These are phyloP conservation scores for Stenodema calcarata DNA, from an alignment of 2,888 invertebrate genomes.

Conservation along the genomic window DNA sequence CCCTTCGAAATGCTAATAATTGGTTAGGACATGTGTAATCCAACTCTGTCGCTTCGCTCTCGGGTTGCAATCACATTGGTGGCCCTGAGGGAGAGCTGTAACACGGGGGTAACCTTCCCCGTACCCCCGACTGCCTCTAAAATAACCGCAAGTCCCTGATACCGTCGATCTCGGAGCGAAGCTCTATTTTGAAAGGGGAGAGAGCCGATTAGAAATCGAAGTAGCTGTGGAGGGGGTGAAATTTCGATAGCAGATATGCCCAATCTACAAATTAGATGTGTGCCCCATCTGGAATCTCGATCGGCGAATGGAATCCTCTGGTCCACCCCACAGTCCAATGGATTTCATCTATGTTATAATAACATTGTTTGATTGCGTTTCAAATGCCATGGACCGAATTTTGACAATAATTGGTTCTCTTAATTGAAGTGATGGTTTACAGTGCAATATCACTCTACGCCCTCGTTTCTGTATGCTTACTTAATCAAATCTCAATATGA, in stretches of 20 bases:
- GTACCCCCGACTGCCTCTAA: not conserved
- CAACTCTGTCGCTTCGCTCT: slow-evolving; percentile 24
- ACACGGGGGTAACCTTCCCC: not conserved
- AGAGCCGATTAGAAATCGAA: not conserved
- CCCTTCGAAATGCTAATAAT: slow-evolving; percentile 36
- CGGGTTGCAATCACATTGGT: slow-evolving; percentile 46
- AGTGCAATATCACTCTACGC: no score
- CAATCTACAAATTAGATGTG: not conserved
- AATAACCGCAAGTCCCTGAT: not conserved
- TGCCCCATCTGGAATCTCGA: not conserved
- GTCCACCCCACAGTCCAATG: not conserved
- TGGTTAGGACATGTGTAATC: slow-evolving; percentile 47
- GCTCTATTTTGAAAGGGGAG: not conserved
- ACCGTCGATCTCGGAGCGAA: not conserved
- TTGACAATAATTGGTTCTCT: not conserved
- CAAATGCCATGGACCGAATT: not conserved
- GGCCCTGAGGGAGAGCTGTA: slow-evolving; percentile 18
- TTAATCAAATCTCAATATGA: no score
- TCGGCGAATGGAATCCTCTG: not conserved
- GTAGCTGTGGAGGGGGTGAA: not conserved
- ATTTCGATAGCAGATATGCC: not conserved
- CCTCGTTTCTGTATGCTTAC: no score
- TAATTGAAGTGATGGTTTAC: no score
- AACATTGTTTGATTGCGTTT: not conserved
- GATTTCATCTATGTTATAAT: not conserved